Evolutionary conservation across 2,888 invertebrate species (phyloP), one percentile per base, ranked within the genome.

Genomic region (Xylocampa areola): DNA sequence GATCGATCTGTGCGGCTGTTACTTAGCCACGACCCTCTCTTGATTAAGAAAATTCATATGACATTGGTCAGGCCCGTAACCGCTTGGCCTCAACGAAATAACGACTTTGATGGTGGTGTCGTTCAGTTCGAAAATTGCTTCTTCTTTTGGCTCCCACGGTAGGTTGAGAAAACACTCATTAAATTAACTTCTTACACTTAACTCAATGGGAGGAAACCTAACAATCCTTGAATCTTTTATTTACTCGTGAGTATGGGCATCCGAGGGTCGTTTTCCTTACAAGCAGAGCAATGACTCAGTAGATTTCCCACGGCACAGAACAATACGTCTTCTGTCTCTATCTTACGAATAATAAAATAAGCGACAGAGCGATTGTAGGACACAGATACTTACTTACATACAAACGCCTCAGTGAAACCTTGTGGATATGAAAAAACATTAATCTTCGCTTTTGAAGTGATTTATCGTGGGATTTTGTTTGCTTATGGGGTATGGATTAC

Each of bases 301-400:
- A 64, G 63, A 73, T 82, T 91, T 90, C 90, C 82, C 90, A 90
- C 86, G 85, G 67, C 55, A 63, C 55, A 57, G 39, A 80, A 88
- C 87, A 89, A 88, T 88, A 64, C 62, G 35, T 57, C 57, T 51
- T 33, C 49, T 54, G 23, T 79, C 82, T 64, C 63, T 52, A 33
- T 81, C 67, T 48, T 48, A 55, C 68, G 23, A 47, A 51, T 43
- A 17, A 25, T n/a, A 40, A 10, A 36, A 63, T 77, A 53, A 55
- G 68, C 65, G 73, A 77, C 35, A 37, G 47, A 49, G 43, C 2
- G n/a, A 32, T 52, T 48, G 50, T 71, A 71, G 68, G 54, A 59
- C 40, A 49, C 32, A 3, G 36, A 25, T 30, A 52, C 37, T 52
- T 32, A 33, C 23, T 29, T 30, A 52, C 37, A 54, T 32, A 33